Percentiles rank a stretch among this genome's conserved stretches.
phyloP scores from a whole-genome alignment of 2,797 vertebrate genomes.

The Cyclura pinguis region DNA sequence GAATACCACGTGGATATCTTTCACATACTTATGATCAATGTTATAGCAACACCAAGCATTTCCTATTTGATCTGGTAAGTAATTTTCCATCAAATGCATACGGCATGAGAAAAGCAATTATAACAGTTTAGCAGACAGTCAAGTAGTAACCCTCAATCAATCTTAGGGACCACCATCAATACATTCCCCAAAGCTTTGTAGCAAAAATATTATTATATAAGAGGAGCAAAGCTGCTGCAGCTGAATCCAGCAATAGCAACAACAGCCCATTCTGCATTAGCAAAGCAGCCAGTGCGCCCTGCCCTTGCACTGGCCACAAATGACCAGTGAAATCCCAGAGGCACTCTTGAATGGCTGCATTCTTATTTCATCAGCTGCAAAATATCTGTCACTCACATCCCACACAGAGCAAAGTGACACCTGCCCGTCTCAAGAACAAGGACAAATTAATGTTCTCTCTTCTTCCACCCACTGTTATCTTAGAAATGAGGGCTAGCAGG shows the following conservation, averaged over 20 bases:
- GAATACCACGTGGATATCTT: constrained; percentile 50
- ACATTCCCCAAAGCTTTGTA: constrained; percentile 61
- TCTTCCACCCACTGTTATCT: constrained; percentile 70
- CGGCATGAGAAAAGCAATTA: constrained; percentile 67
- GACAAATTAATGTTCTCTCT: constrained; percentile 83
- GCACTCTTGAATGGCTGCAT: constrained; percentile 94
- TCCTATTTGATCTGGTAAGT: constrained; percentile 64
- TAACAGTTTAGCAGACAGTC: constrained; percentile 66
- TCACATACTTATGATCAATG: constrained; percentile 59
- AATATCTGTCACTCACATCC: constrained; percentile 88
- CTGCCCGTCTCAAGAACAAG: constrained; percentile 98
- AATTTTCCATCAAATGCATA: constrained; percentile 69
- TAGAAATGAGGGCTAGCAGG: constrained; percentile 70
- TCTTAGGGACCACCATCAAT: constrained; percentile 62
- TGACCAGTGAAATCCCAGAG: constrained; percentile 96
- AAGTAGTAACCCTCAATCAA: constrained; percentile 36
- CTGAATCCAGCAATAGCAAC: constrained; percentile 82
- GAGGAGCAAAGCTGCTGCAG: constrained; percentile 74
- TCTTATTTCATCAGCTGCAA: constrained; percentile 92
- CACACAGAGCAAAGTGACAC: constrained; percentile 92
- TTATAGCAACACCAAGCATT: constrained; percentile 53
- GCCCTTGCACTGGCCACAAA: constrained; percentile 93
- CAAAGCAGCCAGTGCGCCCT: constrained; percentile 81
- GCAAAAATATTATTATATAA: constrained; percentile 74
- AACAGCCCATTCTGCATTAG: constrained; percentile 81